Percentiles rank a stretch among this genome's conserved stretches.
Conservation (phyloP, 2,888 invertebrate genomes). For the Gandaritis pyraliata region DNA sequence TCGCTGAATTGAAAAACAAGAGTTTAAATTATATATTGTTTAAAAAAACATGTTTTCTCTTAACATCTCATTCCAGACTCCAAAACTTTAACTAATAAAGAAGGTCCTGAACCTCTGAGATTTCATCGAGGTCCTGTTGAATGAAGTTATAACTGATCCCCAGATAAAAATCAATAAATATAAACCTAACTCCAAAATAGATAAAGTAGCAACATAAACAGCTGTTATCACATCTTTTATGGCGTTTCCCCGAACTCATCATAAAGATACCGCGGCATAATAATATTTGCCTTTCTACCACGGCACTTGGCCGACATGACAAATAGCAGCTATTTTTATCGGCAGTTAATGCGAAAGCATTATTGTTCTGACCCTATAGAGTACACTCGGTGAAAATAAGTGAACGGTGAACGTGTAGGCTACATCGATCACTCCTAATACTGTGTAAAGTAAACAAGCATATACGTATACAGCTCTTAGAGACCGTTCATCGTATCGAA, state of each 20-base stretch:
- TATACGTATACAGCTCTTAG: not conserved
- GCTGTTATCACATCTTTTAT: slow-evolving; percentile 70
- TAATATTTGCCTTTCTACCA: slow-evolving; percentile 42
- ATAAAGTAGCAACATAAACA: slow-evolving; percentile 54
- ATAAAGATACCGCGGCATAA: slow-evolving; percentile 66
- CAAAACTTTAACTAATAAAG: not conserved
- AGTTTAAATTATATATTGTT: not conserved
- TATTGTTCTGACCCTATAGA: slow-evolving; percentile 15
- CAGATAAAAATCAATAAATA: slow-evolving; percentile 33
- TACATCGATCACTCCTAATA: not conserved
- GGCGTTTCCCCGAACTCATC: slow-evolving; percentile 60
- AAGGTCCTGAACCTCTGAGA: not conserved
- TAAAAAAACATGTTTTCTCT: not conserved
- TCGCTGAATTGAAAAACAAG: not conserved
- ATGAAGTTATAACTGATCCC: slow-evolving; percentile 9
- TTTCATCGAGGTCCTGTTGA: not conserved
- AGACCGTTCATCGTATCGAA: not conserved
- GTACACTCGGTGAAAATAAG: not conserved
- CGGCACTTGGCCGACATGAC: slow-evolving; percentile 33
- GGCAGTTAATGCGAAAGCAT: slow-evolving; percentile 19
- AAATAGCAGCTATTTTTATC: slow-evolving; percentile 31
- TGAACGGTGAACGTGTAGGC: not conserved
- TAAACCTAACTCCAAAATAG: slow-evolving; percentile 41
- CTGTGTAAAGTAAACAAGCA: not conserved
- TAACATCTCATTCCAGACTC: not conserved